Evolutionary conservation across 1,140 invertebrate species (phyloP).

Genomic region (Ptiloglossa arizonensis): DNA sequence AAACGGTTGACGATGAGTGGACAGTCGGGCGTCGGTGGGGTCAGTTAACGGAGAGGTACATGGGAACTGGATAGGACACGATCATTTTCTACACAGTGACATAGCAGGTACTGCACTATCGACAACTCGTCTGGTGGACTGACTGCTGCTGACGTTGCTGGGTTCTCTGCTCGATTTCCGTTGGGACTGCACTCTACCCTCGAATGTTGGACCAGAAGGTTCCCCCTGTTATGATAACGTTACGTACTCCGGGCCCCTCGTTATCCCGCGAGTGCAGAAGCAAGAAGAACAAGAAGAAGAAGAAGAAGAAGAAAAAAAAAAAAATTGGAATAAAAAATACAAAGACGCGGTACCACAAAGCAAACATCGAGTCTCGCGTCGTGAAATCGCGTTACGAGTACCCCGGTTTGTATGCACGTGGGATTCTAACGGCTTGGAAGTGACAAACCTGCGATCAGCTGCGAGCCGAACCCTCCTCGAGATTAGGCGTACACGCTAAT

Average conservation of each 20-base stretch:
- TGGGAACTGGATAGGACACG: slow-evolving; percentile 40
- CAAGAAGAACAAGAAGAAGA: neutral
- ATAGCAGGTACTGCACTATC: slow-evolving; percentile 75
- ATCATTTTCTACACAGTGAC: slow-evolving; percentile 70
- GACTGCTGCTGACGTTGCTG: slow-evolving; percentile 80
- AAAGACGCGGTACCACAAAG: slow-evolving; percentile 9
- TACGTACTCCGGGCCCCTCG: neutral
- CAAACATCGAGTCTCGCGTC: no score
- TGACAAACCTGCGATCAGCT: no score
- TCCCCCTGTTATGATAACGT: slow-evolving; percentile 1
- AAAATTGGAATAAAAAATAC: no score
- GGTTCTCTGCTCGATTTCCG: slow-evolving; percentile 72
- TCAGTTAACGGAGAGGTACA: slow-evolving; percentile 44
- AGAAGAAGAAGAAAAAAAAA: no score
- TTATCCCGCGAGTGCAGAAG: neutral
- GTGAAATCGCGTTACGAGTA: no score
- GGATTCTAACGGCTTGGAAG: no score
- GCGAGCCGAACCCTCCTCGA: no score
- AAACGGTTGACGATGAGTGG: slow-evolving; percentile 28
- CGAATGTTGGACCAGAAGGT: slow-evolving; percentile 47
- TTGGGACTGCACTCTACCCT: slow-evolving; percentile 48
- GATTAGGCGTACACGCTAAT: no score
- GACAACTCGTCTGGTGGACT: slow-evolving; percentile 82
- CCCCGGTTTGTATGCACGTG: no score
- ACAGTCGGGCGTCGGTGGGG: no score